Conservation (phyloP, 92 coral and sea anemone species). For the Desmophyllum pertusum region DNA sequence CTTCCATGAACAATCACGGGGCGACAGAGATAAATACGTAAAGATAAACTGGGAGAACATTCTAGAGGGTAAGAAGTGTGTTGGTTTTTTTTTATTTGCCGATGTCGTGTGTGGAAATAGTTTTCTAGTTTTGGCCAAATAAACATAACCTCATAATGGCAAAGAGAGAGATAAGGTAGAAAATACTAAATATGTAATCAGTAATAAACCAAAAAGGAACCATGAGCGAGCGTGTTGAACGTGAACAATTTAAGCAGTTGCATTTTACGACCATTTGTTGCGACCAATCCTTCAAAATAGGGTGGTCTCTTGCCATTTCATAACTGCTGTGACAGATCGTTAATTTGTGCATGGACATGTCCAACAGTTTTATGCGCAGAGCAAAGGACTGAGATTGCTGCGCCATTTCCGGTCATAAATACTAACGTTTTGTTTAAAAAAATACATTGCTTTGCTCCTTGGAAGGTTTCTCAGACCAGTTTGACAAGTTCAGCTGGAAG, state of each 20-base stretch:
- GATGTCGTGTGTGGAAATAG: too few relatives aligned
- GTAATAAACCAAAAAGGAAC: too few relatives aligned
- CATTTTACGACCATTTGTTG: too few relatives aligned
- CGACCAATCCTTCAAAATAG: too few relatives aligned
- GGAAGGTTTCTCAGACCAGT: constrained; percentile 67
- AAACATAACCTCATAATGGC: too few relatives aligned
- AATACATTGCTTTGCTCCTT: not conserved
- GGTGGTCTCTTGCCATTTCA: too few relatives aligned
- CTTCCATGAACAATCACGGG: constrained; percentile 70
- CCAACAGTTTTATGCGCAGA: not conserved
- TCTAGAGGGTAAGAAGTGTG: constrained; percentile 36
- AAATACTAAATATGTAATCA: too few relatives aligned
- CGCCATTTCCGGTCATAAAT: not conserved
- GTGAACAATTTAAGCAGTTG: too few relatives aligned
- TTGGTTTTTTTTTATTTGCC: not conserved
- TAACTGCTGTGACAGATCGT: not conserved
- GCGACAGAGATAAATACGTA: constrained; percentile 60
- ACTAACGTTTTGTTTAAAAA: not conserved
- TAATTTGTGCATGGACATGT: not conserved
- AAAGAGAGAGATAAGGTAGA: too few relatives aligned
- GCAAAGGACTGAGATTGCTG: not conserved
- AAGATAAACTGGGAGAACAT: constrained; percentile 72
- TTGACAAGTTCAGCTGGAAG: constrained; percentile 72
- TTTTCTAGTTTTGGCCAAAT: too few relatives aligned
- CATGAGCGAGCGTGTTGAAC: too few relatives aligned